phyloP scores from a whole-genome alignment of 2,113 vertebrate genomes.

The Budorcas taxicolor region DNA sequence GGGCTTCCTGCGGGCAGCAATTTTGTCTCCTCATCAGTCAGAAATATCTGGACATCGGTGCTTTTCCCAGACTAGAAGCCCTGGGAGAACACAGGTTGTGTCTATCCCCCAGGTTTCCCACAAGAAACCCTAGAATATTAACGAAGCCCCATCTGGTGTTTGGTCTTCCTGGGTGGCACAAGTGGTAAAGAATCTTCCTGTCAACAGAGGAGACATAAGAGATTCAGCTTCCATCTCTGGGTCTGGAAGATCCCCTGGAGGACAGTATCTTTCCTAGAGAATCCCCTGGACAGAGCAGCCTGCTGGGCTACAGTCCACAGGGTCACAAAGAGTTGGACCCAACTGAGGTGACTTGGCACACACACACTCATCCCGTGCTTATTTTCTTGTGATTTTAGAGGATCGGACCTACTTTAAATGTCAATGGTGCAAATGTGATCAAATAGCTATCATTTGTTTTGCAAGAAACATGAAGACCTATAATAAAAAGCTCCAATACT shows the following conservation, averaged over 20 bases:
- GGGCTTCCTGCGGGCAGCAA: neutral
- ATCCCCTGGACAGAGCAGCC: neutral
- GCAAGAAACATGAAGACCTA: neutral
- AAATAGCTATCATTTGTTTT: conserved; percentile 12
- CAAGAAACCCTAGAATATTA: neutral
- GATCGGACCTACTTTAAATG: neutral
- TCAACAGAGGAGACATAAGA: neutral
- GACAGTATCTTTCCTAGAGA: neutral
- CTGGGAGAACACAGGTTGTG: neutral
- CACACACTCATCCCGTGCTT: accelerated
- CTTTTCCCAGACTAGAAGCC: neutral
- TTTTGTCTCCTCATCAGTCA: neutral
- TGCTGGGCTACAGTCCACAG: neutral
- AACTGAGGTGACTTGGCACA: neutral
- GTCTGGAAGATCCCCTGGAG: neutral
- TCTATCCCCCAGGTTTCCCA: neutral
- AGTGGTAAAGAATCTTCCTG: neutral
- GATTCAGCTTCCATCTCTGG: neutral
- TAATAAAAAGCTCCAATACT: neutral
- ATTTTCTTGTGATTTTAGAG: neutral
- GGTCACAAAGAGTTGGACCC: neutral
- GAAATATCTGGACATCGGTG: neutral
- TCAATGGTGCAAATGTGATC: conserved; percentile 52
- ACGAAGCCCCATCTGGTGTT: accelerated
- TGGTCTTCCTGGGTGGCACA: neutral